A percentile compares a stretch with the other conserved stretches of the same genome.
phyloP scores from a whole-genome alignment of 2,113 vertebrate genomes.

The Prolemur simus region DNA sequence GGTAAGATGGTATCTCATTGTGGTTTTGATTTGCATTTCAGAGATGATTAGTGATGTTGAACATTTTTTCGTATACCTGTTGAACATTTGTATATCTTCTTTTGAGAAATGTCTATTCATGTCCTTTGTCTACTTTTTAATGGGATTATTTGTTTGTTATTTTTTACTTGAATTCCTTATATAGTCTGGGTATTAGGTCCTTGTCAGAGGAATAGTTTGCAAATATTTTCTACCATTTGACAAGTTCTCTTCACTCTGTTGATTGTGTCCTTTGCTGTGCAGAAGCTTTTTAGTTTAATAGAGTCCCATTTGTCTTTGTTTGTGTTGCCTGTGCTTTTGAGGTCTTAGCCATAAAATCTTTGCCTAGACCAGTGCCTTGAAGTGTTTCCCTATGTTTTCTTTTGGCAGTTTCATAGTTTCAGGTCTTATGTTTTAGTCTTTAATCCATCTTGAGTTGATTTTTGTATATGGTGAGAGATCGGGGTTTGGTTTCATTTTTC shows the following conservation, averaged over 20 bases:
- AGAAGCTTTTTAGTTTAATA: background rate
- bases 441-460: background rate
- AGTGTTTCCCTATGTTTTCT: background rate
- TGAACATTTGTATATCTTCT: background rate
- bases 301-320: background rate
- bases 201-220: background rate
- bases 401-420: background rate
- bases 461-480: background rate
- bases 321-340: background rate
- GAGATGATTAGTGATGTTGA: background rate
- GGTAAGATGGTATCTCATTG: background rate
- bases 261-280: background rate
- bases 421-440: background rate
- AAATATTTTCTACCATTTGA: background rate
- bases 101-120: background rate
- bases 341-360: background rate
- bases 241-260: background rate
- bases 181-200: background rate
- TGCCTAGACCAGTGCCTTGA: background rate
- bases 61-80: background rate
- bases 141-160: background rate
- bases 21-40: background rate
- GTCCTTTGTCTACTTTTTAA: background rate
- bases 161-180: background rate
- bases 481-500: background rate